Conservation (phyloP, 1,140 invertebrate species). For the Lepeophtheirus salmonis region DNA sequence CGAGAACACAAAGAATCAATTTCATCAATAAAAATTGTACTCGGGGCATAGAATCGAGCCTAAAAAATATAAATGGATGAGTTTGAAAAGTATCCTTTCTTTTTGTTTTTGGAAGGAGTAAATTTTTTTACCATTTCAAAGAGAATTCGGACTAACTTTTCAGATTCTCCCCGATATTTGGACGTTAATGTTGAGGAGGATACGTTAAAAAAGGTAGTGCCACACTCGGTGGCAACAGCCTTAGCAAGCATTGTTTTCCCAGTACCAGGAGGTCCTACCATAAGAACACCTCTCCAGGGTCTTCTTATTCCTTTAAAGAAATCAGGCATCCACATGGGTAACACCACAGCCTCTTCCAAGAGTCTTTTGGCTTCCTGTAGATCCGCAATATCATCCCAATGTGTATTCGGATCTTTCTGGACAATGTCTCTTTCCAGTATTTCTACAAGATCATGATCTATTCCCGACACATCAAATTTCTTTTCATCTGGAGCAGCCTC, state of each 20-base stretch:
- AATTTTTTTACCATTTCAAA: constrained; percentile 79
- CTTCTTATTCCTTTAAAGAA: constrained; percentile 90
- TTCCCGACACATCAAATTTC: constrained; percentile 72
- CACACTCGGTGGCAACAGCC: constrained; percentile 96
- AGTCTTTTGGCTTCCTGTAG: constrained; percentile 80
- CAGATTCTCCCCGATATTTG: constrained; percentile 95
- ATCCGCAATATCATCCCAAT: constrained; percentile 95
- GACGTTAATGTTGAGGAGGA: constrained; percentile 90
- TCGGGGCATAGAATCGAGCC: constrained; percentile 95
- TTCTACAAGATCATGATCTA: constrained; percentile 83
- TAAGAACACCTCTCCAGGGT: constrained; percentile 84
- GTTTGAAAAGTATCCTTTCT: background rate
- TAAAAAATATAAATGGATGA: constrained; percentile 27
- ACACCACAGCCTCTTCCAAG: constrained; percentile 88
- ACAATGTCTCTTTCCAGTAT: constrained; percentile 91
- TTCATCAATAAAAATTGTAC: constrained; percentile 98
- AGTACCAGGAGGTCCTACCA: constrained; percentile 93
- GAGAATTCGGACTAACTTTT: constrained; percentile 86
- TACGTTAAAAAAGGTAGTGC: constrained; percentile 97
- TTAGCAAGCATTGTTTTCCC: constrained; percentile 99
- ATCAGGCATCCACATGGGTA: constrained; percentile 95
- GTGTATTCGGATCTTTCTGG: constrained; percentile 89
- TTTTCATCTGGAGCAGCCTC: constrained; percentile 41
- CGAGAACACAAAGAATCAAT: constrained; percentile 94
- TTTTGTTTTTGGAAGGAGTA: background rate